These are phyloP conservation scores for Netelia virgata DNA, from an alignment of 2,888 invertebrate species.

Conservation along the genomic window DNA sequence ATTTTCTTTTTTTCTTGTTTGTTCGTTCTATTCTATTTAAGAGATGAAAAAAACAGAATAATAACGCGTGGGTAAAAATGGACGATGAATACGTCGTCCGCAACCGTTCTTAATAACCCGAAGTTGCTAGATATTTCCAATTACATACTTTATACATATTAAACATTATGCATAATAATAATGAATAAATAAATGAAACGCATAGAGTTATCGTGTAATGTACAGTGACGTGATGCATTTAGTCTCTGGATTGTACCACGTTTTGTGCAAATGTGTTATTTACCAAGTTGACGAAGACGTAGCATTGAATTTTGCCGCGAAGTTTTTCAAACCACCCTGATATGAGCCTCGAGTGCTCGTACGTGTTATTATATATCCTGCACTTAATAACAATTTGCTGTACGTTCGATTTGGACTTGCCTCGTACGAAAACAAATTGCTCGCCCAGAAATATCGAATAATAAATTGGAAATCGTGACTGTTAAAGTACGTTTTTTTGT, in stretches of 20 bases:
- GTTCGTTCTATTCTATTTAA: slow-evolving; percentile 39
- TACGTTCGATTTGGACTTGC: slow-evolving; percentile 34
- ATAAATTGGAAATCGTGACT: background rate
- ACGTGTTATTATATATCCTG: background rate
- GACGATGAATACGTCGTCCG: slow-evolving; percentile 26
- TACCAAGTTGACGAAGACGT: background rate
- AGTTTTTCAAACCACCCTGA: background rate
- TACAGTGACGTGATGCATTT: slow-evolving; percentile 54
- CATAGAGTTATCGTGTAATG: slow-evolving; percentile 43
- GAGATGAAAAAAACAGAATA: slow-evolving; percentile 10
- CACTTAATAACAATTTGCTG: slow-evolving; percentile 31
- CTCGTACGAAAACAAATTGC: slow-evolving; percentile 9
- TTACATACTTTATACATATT: slow-evolving; percentile 37
- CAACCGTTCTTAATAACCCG: slow-evolving; percentile 30
- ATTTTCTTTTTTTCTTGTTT: slow-evolving; percentile 32
- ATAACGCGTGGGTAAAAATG: slow-evolving; percentile 13
- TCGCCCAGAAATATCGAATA: background rate
- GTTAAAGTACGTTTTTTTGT: background rate
- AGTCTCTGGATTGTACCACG: slow-evolving; percentile 35
- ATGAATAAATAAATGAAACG: slow-evolving; percentile 17
- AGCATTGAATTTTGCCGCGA: slow-evolving; percentile 8
- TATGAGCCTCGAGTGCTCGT: slow-evolving; percentile 13
- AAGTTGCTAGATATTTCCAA: slow-evolving; percentile 57
- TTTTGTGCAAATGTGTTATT: slow-evolving; percentile 23
- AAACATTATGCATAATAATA: slow-evolving; percentile 33